Conservation (phyloP, 2,113 vertebrate species). For the Tympanuchus pallidicinctus region DNA sequence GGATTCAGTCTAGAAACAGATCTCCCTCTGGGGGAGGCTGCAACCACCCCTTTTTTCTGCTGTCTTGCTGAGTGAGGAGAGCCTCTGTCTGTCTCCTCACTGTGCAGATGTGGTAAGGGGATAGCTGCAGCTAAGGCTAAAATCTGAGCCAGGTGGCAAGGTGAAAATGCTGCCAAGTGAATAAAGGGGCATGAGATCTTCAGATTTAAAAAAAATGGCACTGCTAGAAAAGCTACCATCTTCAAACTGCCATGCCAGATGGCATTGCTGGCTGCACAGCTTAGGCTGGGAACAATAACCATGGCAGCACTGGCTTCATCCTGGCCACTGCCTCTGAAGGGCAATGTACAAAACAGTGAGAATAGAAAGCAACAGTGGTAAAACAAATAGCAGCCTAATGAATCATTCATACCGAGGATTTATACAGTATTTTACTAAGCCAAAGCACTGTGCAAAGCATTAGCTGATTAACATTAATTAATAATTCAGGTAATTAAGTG, state of each 20-base stretch:
- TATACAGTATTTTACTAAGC: neutral
- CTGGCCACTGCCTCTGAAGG: neutral
- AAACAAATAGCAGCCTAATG: constrained; percentile 4
- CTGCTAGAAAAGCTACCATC: neutral
- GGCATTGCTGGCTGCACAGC: neutral
- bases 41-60: neutral
- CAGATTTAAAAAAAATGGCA: too few species aligned
- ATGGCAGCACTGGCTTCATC: neutral
- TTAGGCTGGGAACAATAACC: neutral
- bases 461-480: constrained; percentile 49
- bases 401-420: neutral
- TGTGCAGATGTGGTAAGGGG: neutral
- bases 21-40: neutral
- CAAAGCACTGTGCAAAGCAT: neutral
- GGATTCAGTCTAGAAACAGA: neutral
- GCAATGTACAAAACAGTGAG: neutral
- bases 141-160: neutral
- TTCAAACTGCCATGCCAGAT: neutral
- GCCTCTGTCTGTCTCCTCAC: neutral
- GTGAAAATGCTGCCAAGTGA: neutral
- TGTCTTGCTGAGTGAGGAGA: accelerated
- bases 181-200: neutral
- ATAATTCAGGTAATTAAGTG: constrained; percentile 53
- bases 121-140: neutral
- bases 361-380: neutral